These are phyloP conservation scores for Oreochromis aureus DNA, from an alignment of 2,113 vertebrate genomes.

Conservation along the genomic window DNA sequence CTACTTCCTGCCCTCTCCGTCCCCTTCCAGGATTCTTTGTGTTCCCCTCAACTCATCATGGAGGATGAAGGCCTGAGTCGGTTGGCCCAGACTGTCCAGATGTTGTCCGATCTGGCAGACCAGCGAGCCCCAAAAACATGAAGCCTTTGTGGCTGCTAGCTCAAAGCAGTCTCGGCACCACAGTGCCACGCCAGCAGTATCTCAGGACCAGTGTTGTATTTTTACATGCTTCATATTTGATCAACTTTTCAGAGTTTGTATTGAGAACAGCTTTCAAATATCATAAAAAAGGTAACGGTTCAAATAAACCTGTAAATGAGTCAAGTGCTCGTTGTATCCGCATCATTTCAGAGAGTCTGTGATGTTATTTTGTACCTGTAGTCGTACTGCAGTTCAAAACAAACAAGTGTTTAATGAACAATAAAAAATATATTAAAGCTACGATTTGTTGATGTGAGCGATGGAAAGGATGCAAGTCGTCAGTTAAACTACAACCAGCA, in stretches of 20 bases:
- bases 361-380: background rate
- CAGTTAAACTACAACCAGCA: background rate
- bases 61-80: conserved; percentile 78
- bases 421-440: background rate
- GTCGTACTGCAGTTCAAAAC: background rate
- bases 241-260: background rate
- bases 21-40: conserved; percentile 71
- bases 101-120: conserved; percentile 59
- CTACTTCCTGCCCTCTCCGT: background rate
- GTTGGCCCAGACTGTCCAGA: conserved; percentile 68
- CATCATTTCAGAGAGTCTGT: background rate
- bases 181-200: background rate
- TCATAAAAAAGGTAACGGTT: background rate
- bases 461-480: background rate
- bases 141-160: background rate
- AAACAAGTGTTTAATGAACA: background rate
- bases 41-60: conserved; percentile 74
- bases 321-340: background rate
- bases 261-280: background rate
- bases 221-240: background rate
- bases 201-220: background rate
- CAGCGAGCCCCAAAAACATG: conserved; percentile 25
- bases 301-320: background rate
- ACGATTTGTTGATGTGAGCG: background rate
- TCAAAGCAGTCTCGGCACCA: background rate